Conservation (phyloP, 2,888 invertebrate genomes). For the Congeria kusceri region DNA sequence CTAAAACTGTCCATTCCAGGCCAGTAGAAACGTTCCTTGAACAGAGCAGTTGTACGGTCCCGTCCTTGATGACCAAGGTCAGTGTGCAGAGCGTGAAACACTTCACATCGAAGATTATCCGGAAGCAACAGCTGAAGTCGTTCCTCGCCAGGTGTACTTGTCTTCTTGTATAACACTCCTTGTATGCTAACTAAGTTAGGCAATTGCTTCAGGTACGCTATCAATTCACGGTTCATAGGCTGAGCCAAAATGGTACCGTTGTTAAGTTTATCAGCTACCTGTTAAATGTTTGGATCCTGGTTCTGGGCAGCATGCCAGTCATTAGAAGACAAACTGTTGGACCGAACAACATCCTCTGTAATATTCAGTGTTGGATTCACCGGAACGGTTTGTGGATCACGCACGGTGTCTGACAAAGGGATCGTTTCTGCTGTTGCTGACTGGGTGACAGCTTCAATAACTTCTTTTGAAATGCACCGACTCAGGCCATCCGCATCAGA, state of each 20-base stretch:
- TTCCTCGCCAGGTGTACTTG: neutral
- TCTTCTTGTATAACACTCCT: constrained; percentile 7
- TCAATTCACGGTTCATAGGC: neutral
- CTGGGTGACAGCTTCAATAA: constrained; percentile 2
- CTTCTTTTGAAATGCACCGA: neutral
- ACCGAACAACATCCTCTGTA: neutral
- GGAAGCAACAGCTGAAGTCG: constrained; percentile 14
- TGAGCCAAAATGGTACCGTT: neutral
- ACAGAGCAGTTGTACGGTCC: constrained; percentile 4
- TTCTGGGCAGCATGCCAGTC: neutral
- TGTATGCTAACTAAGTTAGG: neutral
- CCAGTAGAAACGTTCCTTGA: constrained; percentile 7
- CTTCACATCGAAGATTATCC: neutral
- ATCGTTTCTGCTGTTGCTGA: constrained; percentile 2
- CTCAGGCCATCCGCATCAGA: neutral
- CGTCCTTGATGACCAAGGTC: constrained; percentile 11
- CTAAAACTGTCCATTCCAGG: constrained; percentile 1
- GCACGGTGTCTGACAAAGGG: neutral
- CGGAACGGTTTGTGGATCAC: neutral
- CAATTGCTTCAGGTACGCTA: neutral
- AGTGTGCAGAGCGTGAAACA: constrained; percentile 8
- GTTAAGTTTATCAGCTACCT: neutral
- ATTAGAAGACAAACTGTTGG: neutral
- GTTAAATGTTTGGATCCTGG: neutral
- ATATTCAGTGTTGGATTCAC: neutral